These are phyloP conservation scores for Chironomus tepperi DNA, from an alignment of 1,140 invertebrate genomes.

Conservation along the genomic window DNA sequence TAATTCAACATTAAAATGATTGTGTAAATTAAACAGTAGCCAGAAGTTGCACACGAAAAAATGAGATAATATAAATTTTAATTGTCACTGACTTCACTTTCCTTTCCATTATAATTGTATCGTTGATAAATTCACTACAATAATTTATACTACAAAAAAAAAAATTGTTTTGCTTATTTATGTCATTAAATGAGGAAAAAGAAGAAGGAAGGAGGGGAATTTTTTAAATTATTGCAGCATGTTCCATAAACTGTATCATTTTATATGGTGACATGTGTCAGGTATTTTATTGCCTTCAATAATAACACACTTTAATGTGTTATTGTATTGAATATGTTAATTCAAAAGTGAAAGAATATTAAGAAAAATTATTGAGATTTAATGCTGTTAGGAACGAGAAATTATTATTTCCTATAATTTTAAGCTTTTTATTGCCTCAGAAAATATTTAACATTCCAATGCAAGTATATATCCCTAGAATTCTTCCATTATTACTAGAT, in stretches of 20 bases:
- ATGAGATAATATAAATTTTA: constrained; percentile 4
- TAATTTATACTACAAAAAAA: not conserved
- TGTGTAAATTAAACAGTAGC: not conserved
- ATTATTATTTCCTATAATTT: too few relatives aligned
- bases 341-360: too few relatives aligned
- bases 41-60: not conserved
- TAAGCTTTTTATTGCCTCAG: too few relatives aligned
- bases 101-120: not conserved
- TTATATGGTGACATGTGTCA: not conserved
- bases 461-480: too few relatives aligned
- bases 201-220: not conserved
- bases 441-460: too few relatives aligned
- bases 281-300: constrained; percentile 1
- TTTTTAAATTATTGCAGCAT: not conserved
- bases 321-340: too few relatives aligned
- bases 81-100: not conserved
- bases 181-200: constrained; percentile 7
- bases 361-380: too few relatives aligned
- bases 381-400: too few relatives aligned
- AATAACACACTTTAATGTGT: too few relatives aligned
- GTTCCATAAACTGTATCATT: not conserved
- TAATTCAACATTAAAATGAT: not conserved
- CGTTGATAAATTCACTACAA: not conserved
- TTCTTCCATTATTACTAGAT: too few relatives aligned
- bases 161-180: constrained; percentile 1